Base-by-base conservation (phyloP, 2,797 vertebrate genomes). In the Oreochromis mossambicus region DNA sequence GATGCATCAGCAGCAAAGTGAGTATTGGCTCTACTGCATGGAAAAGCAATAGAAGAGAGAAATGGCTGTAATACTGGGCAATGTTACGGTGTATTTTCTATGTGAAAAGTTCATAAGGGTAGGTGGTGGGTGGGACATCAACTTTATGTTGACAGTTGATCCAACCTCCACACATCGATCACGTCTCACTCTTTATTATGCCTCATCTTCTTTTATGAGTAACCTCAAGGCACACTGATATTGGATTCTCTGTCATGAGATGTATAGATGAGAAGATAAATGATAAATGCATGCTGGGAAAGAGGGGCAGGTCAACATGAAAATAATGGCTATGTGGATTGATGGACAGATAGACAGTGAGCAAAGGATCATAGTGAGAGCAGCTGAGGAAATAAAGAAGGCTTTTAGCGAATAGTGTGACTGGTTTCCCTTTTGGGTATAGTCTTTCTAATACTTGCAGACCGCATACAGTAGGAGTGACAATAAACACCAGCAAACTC, bases 221-320 rank as follows among this genome's bases (percentile, higher is more conserved):
- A 84, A 89, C 92, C 89, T 87, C 78, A 46, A 86, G 91, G 88
- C 88, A 91, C 66, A 36, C 38, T 56, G 58, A 56, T 92, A 91
- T 87, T 90, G 79, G 77, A 88, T 93, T 87, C 29, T 87, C 66
- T 78, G 51, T 79, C 79, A 56, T 76, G 58, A 88, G 79, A 88
- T 61, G 48, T 80, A 86, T 84, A 54, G 52, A 82, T 79, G 84
- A 21, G 34, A 32, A 83, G 83, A 88, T 87, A 84, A 88, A 88
- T 85, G 41, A 82, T 77, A 43, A 87, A 82, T 46, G 54, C 51
- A 77, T 82, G 32, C 73, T 80, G 34, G 76, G 82, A 80, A 87
- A 86, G 50, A 55, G 12, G 79, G 38, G 75, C 26, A 82, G 80
- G 82, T 82, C 52, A 66, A 21, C 55, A 81, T 82, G 75, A 77